A percentile compares a stretch with the other conserved stretches of the same genome.
Conservation (phyloP, 2,797 vertebrate species). For the Enteromius trimaculatus region DNA sequence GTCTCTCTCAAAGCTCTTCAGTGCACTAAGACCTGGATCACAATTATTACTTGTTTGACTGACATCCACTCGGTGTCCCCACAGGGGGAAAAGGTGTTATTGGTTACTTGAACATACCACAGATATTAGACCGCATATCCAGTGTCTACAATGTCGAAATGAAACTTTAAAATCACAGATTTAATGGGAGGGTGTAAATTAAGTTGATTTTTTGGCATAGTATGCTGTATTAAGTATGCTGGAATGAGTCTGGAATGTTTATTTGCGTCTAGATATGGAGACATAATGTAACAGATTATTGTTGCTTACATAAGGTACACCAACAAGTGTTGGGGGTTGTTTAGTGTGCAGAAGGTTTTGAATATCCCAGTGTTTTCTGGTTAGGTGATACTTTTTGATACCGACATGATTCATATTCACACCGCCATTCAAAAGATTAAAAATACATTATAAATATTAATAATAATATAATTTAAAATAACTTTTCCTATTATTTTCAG, state of each 20-base stretch:
- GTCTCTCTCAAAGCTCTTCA: constrained; percentile 35
- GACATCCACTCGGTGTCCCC: constrained; percentile 57
- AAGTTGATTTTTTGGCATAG: not conserved
- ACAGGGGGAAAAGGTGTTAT: constrained; percentile 51
- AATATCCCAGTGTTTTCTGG: not conserved
- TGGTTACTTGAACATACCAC: constrained; percentile 60
- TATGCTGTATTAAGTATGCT: not conserved
- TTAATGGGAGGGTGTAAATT: not conserved
- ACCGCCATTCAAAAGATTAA: not conserved
- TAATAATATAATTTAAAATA: not conserved
- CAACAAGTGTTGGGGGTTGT: not conserved
- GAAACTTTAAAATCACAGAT: constrained; percentile 10
- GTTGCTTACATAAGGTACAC: constrained; percentile 28
- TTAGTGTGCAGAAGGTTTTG: not conserved
- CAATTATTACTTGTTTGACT: constrained; percentile 57
- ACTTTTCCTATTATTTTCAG: not conserved
- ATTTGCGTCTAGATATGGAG: constrained; percentile 5
- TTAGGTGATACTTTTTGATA: not conserved
- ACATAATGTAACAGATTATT: constrained; percentile 25
- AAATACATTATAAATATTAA: not conserved
- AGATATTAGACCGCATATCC: constrained; percentile 49
- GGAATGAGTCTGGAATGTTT: constrained; percentile 24
- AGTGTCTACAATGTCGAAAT: constrained; percentile 31
- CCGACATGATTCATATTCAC: not conserved
- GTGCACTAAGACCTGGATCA: constrained; percentile 7